Conservation (phyloP, 1,140 invertebrate genomes). For the Meloidogyne chitwoodi region DNA sequence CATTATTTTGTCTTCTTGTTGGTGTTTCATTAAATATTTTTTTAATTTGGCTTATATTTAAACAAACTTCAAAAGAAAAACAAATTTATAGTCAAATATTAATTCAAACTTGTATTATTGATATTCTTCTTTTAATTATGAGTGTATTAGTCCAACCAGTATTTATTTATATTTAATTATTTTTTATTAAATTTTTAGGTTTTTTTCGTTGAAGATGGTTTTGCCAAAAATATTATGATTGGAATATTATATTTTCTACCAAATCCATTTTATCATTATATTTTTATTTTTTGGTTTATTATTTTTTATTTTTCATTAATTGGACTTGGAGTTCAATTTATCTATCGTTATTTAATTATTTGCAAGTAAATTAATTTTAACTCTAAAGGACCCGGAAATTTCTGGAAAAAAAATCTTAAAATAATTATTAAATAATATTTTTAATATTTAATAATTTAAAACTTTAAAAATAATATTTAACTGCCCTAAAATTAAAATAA, state of each 20-base stretch:
- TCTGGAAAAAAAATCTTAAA: too few relatives aligned
- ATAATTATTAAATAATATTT: too few relatives aligned
- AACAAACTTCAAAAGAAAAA: conserved; percentile 2
- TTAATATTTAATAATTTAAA: too few relatives aligned
- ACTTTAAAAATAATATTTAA: too few relatives aligned
- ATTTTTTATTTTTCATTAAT: conserved; percentile 25
- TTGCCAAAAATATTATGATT: neutral
- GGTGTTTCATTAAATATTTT: conserved; percentile 5
- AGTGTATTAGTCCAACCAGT: neutral
- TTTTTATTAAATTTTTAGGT: neutral
- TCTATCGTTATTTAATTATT: conserved; percentile 19
- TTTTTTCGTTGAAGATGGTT: conserved; percentile 6
- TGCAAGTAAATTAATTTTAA: conserved; percentile 17
- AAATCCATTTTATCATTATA: conserved; percentile 1
- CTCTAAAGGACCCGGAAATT: too few relatives aligned
- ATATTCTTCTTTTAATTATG: neutral
- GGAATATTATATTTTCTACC: neutral
- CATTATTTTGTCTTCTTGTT: conserved; percentile 2
- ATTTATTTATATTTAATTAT: neutral
- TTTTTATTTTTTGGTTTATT: conserved; percentile 22
- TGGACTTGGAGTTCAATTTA: conserved; percentile 10
- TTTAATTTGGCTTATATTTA: conserved; percentile 9
- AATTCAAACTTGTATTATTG: conserved; percentile 1
- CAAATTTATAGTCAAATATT: neutral
- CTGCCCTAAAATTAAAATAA: too few relatives aligned